These are phyloP conservation scores for Andrena bicolor DNA, from an alignment of 2,888 invertebrate species.

Conservation along the genomic window DNA sequence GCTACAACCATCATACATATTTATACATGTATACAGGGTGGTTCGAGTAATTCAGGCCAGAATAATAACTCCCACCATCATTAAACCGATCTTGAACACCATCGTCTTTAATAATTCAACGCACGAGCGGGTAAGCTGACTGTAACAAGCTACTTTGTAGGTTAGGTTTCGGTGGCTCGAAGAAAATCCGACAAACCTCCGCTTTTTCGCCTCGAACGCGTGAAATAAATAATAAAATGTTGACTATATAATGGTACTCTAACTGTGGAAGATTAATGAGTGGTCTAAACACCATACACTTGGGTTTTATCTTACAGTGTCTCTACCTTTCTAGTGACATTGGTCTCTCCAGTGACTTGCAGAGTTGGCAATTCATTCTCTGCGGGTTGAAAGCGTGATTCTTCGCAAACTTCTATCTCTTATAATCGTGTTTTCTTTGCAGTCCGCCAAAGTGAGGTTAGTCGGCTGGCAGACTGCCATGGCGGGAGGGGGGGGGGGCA, in stretches of 20 bases:
- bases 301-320: background rate
- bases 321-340: background rate
- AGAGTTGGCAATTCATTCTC: too few species aligned
- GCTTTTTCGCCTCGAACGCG: background rate
- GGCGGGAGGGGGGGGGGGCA: background rate
- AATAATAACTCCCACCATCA: constrained; percentile 1
- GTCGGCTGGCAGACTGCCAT: too few species aligned
- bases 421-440: too few species aligned
- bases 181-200: background rate
- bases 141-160: background rate
- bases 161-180: background rate
- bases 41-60: constrained; percentile 17
- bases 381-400: too few species aligned
- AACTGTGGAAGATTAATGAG: background rate
- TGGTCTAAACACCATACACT: background rate
- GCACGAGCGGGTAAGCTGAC: background rate
- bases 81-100: background rate
- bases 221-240: background rate
- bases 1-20: constrained; percentile 69
- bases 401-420: too few species aligned
- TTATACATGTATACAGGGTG: constrained; percentile 55
- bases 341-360: background rate
- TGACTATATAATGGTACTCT: background rate
- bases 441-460: too few species aligned
- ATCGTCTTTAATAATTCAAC: background rate